These are phyloP conservation scores for Heterochromis multidens DNA, from an alignment of 2,113 vertebrate genomes.

Conservation along the genomic window DNA sequence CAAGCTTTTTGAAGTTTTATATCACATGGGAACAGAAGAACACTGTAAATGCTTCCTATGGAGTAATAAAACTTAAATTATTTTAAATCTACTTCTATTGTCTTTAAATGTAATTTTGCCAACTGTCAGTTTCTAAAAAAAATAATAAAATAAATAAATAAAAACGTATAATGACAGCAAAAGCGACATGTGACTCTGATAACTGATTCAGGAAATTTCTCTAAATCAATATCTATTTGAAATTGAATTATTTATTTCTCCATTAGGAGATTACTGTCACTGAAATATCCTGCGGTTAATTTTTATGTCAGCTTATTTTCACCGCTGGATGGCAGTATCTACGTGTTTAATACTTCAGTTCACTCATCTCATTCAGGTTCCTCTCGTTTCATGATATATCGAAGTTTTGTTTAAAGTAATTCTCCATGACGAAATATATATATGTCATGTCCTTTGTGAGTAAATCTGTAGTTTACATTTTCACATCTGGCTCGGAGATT, in stretches of 20 bases:
- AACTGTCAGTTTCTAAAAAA: not conserved
- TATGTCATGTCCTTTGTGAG: too few relatives aligned
- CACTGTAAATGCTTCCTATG: too few relatives aligned
- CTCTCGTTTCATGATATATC: not conserved
- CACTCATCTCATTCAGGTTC: not conserved
- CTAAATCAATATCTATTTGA: not conserved
- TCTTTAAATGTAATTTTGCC: not conserved
- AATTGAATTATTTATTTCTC: not conserved
- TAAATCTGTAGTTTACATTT: too few relatives aligned
- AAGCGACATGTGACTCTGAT: not conserved
- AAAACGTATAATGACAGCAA: not conserved
- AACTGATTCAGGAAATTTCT: not conserved
- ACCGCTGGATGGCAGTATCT: conserved; percentile 34
- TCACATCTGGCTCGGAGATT: too few relatives aligned
- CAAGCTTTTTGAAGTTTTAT: not conserved
- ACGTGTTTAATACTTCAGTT: not conserved
- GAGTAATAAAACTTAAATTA: not conserved
- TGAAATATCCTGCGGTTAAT: not conserved
- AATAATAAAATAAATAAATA: not conserved
- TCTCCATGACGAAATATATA: too few relatives aligned
- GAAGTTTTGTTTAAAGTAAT: not conserved
- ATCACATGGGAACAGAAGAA: not conserved
- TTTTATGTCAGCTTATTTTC: not conserved
- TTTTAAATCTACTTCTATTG: not conserved
- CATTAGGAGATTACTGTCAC: not conserved